Evolutionary conservation across 2,888 invertebrate species (phyloP).

Genomic region (Dyspetes luteomarginatus): DNA sequence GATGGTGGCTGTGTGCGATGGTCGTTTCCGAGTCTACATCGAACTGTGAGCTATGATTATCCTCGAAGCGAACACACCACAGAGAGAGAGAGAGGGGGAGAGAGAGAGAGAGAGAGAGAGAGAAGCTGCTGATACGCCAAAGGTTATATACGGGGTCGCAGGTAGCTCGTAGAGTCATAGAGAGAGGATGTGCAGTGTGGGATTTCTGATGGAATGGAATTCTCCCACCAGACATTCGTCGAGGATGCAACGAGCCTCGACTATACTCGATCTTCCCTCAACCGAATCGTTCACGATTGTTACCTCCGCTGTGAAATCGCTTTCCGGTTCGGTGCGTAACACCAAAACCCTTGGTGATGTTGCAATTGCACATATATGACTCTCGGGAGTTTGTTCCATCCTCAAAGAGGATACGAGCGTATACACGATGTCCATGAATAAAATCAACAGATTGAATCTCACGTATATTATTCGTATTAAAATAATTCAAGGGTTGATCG

Average conservation of each 20-base stretch:
- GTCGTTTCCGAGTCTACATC: conserved; percentile 27
- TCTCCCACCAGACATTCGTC: conserved; percentile 70
- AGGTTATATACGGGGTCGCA: no score
- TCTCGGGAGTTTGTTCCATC: not conserved
- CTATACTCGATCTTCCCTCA: conserved; percentile 64
- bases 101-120: no score
- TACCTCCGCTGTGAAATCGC: conserved; percentile 62
- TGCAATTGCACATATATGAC: not conserved
- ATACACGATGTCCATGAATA: not conserved
- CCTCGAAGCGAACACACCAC: conserved; percentile 39
- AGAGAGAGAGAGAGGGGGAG: no score
- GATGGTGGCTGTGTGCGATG: conserved; percentile 3
- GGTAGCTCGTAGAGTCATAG: not conserved
- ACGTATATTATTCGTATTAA: no score
- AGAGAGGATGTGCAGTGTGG: conserved; percentile 36
- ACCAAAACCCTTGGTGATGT: not conserved
- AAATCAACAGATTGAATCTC: no score
- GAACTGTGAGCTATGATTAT: conserved; percentile 19
- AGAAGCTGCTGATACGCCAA: no score
- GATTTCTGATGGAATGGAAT: conserved; percentile 66
- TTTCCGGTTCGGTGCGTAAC: not conserved
- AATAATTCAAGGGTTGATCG: no score
- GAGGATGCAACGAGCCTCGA: conserved; percentile 65
- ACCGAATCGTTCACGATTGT: conserved; percentile 72
- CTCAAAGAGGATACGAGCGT: not conserved